Evolutionary conservation across 2,888 invertebrate species (phyloP).

Genomic region (Zootermopsis nevadensis): DNA sequence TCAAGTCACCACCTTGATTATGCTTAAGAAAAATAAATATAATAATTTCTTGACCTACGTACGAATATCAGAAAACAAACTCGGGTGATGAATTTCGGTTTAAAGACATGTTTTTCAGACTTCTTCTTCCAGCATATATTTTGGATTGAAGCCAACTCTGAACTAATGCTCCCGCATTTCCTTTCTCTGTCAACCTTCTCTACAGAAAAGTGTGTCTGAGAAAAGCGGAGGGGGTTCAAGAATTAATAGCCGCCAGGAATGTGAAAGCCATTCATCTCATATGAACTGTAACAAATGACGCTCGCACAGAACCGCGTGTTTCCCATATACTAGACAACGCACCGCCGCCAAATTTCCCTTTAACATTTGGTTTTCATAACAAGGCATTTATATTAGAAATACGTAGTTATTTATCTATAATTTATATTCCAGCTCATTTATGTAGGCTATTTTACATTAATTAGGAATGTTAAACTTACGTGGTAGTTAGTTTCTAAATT

Average conservation of each 20-base stretch:
- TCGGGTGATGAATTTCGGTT: conserved; percentile 39
- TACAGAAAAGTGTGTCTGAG: neutral
- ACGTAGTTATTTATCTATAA: neutral
- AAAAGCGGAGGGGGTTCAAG: conserved; percentile 10
- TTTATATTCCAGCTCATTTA: neutral
- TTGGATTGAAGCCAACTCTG: neutral
- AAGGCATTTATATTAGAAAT: neutral
- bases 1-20: neutral
- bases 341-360: conserved; percentile 1
- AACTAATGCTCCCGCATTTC: neutral
- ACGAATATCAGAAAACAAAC: neutral
- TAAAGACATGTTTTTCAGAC: conserved; percentile 54
- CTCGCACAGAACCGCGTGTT: neutral
- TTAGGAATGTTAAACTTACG: no score
- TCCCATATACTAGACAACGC: conserved; percentile 10
- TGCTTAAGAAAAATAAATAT: neutral
- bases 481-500: no score
- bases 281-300: conserved; percentile 40
- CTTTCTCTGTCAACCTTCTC: neutral
- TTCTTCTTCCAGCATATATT: conserved; percentile 9
- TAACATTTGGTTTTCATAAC: neutral
- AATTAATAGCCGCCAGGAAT: conserved; percentile 36
- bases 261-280: conserved; percentile 38
- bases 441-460: conserved; percentile 61
- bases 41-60: neutral